Evolutionary conservation across 1,140 invertebrate genomes (phyloP), one percentile per base, ranked within the genome.

Genomic region (Globodera rostochiensis): DNA sequence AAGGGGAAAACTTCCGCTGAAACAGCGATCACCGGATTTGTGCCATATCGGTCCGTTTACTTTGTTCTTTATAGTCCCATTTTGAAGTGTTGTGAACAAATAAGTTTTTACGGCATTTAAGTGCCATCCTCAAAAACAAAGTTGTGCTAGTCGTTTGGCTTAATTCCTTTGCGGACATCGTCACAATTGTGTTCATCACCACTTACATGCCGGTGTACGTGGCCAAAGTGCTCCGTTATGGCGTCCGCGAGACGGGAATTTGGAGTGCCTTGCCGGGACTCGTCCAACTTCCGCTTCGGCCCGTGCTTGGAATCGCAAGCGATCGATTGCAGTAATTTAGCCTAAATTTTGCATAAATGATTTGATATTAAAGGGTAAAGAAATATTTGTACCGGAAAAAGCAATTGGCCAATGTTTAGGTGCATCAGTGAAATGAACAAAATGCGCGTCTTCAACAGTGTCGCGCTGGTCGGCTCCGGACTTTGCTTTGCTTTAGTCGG

Each of bases 381-480:
- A 15, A 46, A 13, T 19, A 6, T 2, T n/a, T 64, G 19, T 7
- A 13, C 53, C 66, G n/a, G 8, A 74, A 25, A 36, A 25, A 21
- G 21, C 73, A 13, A 21, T 13, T 11, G 50, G 45, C 36, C 36
- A 46, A 9, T 74, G 75, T 77, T 66, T 57, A 86, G 85, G 69
- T 86, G 53, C 57, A 73, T 87, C 6, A 82, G 60, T 4, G 87
- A 87, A 81, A 66, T 74, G 2, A 73, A 79, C n/a, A 74, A 80
- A 76, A 87, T 87, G 86, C 74, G 85, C 50, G 60, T 88, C 64
- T 87, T 81, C 82, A 87, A 87, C 67, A 79, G 83, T 3, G 79
- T 87, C 19, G 87, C 86, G 9, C 75, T 87, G 19, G 79, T 82
- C 50, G 70, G 88, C 4, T 86, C 87, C 6, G 86, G 80, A 6